A percentile compares a stretch with the other conserved stretches of the same genome.
Conservation (phyloP, 2,888 invertebrate genomes). For the Meliscaeva auricollis region DNA sequence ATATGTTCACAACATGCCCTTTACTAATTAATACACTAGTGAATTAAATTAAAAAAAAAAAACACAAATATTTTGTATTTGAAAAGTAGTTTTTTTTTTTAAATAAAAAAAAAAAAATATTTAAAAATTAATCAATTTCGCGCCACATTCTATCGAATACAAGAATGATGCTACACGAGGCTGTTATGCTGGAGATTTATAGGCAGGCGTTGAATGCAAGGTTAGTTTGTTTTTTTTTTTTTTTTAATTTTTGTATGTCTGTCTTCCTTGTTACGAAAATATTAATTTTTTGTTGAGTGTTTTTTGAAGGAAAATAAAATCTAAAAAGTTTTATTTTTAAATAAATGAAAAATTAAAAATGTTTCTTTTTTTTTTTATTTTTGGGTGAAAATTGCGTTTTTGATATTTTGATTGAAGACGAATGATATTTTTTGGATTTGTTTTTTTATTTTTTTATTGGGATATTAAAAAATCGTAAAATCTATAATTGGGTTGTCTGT, state of each 20-base stretch:
- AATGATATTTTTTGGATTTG: constrained; percentile 2
- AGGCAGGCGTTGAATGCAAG: constrained; percentile 84
- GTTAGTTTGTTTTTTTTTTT: constrained; percentile 78
- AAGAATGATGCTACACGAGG: constrained; percentile 85
- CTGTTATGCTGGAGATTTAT: constrained; percentile 85
- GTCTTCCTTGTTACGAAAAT: not conserved
- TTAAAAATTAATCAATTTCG: constrained; percentile 53
- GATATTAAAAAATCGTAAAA: constrained; percentile 22
- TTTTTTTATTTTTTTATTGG: constrained; percentile 2
- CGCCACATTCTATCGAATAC: constrained; percentile 38
- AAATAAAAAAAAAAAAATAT: constrained; percentile 26
- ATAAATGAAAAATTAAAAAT: no score
- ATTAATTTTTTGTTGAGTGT: constrained; percentile 4
- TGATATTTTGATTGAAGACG: constrained; percentile 31
- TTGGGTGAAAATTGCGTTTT: constrained; percentile 2
- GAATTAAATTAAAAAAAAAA: constrained; percentile 22
- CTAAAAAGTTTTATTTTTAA: constrained; percentile 19
- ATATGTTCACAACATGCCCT: constrained; percentile 31
- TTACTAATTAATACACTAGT: constrained; percentile 27
- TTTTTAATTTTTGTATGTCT: not conserved
- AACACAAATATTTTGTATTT: no score
- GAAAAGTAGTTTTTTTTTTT: no score
- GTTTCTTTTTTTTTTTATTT: constrained; percentile 1
- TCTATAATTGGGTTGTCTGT: constrained; percentile 1
- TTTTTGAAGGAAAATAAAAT: constrained; percentile 1